These are phyloP conservation scores for Hassar affinis DNA, from an alignment of 2,113 vertebrate species.

Conservation along the genomic window DNA sequence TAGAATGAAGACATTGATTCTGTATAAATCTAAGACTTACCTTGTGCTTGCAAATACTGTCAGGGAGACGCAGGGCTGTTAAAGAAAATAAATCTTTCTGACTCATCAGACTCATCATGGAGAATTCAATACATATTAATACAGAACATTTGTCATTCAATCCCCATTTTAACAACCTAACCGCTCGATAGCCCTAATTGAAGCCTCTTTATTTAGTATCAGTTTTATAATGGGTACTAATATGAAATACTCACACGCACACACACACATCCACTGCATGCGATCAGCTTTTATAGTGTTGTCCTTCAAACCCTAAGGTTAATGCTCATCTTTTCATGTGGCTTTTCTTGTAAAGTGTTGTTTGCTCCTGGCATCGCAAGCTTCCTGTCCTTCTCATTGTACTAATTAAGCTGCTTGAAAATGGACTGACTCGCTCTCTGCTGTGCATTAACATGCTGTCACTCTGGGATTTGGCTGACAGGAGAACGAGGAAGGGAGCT, in stretches of 20 bases:
- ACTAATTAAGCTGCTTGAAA: conserved; percentile 18
- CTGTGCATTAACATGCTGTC: conserved; percentile 76
- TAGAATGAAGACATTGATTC: background rate
- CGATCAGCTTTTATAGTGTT: background rate
- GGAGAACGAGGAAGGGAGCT: conserved; percentile 97
- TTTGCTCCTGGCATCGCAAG: background rate
- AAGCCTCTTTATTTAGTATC: background rate
- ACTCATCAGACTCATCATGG: background rate
- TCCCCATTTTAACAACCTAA: background rate
- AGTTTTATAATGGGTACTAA: background rate
- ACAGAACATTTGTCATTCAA: background rate
- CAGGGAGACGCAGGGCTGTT: background rate
- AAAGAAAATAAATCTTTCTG: background rate
- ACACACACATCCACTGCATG: background rate
- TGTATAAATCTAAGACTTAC: background rate
- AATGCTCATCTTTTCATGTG: background rate
- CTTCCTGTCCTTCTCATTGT: conserved; percentile 4
- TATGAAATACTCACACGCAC: background rate
- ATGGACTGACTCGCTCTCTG: conserved; percentile 52
- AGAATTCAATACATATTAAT: background rate
- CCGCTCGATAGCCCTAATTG: background rate
- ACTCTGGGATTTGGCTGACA: conserved; percentile 64
- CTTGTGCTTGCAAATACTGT: background rate
- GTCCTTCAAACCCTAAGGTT: background rate
- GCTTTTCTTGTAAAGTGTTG: conserved; percentile 6